Evolutionary conservation across 1,140 invertebrate species (phyloP).

Genomic region (Drosophila ohnishii): DNA sequence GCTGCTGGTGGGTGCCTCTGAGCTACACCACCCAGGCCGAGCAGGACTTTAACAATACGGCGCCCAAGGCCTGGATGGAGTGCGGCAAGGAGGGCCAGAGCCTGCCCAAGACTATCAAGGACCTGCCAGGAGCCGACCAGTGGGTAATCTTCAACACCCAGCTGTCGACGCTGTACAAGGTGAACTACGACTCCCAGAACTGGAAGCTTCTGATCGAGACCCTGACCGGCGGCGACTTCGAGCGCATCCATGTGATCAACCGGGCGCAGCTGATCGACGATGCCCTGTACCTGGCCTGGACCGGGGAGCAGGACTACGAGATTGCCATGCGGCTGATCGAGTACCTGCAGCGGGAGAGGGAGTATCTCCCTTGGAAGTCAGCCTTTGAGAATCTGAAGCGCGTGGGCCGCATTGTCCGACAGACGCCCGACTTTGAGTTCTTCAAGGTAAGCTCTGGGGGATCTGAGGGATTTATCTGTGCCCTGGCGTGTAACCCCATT

Average conservation of each 20-base stretch:
- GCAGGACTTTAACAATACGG: slow-evolving; percentile 87
- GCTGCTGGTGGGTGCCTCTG: slow-evolving; percentile 86
- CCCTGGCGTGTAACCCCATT: slow-evolving; percentile 43
- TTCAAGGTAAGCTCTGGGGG: slow-evolving; percentile 84
- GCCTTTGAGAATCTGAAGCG: slow-evolving; percentile 85
- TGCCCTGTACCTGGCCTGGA: slow-evolving; percentile 89
- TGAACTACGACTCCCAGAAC: slow-evolving; percentile 89
- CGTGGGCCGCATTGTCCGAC: slow-evolving; percentile 84
- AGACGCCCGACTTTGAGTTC: slow-evolving; percentile 84
- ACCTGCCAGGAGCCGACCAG: slow-evolving; percentile 81
- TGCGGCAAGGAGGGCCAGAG: slow-evolving; percentile 70
- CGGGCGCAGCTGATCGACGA: slow-evolving; percentile 92
- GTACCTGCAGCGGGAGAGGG: slow-evolving; percentile 87
- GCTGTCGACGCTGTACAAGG: slow-evolving; percentile 87
- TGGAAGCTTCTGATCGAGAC: slow-evolving; percentile 87
- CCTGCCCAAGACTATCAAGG: slow-evolving; percentile 65
- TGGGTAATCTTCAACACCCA: slow-evolving; percentile 88
- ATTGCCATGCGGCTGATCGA: slow-evolving; percentile 86
- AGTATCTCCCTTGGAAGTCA: slow-evolving; percentile 88
- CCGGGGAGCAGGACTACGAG: slow-evolving; percentile 87
- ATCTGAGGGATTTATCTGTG: not conserved
- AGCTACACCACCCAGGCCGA: slow-evolving; percentile 87
- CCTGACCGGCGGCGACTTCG: slow-evolving; percentile 84
- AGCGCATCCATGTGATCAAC: slow-evolving; percentile 87
- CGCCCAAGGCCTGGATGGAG: slow-evolving; percentile 86